These are phyloP conservation scores for Ophion ellenae DNA, from an alignment of 2,888 invertebrate species.

Conservation along the genomic window DNA sequence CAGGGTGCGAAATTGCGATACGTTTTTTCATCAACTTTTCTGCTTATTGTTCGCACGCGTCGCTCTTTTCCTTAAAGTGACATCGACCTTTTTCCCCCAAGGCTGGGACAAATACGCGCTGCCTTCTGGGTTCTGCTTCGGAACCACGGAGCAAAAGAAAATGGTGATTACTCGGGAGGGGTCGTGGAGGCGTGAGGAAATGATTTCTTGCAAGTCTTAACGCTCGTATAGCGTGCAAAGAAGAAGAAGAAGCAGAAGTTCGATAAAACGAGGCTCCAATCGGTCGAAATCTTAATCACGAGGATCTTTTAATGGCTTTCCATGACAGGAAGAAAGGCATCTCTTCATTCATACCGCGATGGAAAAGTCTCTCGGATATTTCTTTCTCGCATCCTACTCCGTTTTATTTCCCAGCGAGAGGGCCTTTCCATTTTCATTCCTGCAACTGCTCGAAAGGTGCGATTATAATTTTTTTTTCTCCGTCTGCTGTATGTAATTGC, in stretches of 20 bases:
- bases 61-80: conserved; percentile 6
- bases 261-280: conserved; percentile 8
- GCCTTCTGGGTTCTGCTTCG: conserved; percentile 8
- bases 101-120: conserved; percentile 3
- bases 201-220: conserved; percentile 27
- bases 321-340: background rate
- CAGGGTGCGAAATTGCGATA: conserved; percentile 29
- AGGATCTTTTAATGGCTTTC: conserved; percentile 1
- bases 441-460: background rate
- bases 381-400: background rate
- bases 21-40: conserved; percentile 30
- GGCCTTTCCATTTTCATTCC: background rate
- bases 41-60: conserved; percentile 36
- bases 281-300: conserved; percentile 30
- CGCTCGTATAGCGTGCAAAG: conserved; percentile 12
- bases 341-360: background rate
- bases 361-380: background rate
- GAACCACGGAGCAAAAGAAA: background rate
- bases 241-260: conserved; percentile 14
- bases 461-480: background rate
- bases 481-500: too few relatives aligned
- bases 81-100: conserved; percentile 21
- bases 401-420: background rate
- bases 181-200: conserved; percentile 7
- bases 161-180: conserved; percentile 17